Evolutionary conservation across 2,797 vertebrate species (phyloP).

Genomic region (Hippocampus kuda): DNA sequence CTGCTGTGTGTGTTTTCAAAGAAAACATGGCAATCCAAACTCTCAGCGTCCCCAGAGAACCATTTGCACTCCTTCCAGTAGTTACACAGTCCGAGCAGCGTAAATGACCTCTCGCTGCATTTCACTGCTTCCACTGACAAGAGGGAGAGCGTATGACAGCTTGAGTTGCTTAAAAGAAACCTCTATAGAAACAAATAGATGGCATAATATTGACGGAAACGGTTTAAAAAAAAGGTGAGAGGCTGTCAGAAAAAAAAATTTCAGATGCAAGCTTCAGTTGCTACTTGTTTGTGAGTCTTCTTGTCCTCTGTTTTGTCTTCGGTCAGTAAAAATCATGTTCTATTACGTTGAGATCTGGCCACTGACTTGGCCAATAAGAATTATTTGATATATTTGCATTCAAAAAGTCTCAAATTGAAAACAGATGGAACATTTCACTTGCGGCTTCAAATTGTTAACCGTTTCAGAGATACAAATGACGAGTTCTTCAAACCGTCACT

Average conservation of each 20-base stretch:
- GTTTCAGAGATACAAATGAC: no score
- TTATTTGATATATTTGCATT: no score
- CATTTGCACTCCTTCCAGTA: conserved; percentile 21
- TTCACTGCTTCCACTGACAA: conserved; percentile 9
- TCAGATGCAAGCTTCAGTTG: background rate
- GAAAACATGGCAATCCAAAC: conserved; percentile 24
- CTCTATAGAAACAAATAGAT: background rate
- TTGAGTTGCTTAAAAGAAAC: background rate
- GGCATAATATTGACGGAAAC: background rate
- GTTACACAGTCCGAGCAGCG: conserved; percentile 22
- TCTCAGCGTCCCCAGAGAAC: conserved; percentile 20
- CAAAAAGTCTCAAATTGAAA: no score
- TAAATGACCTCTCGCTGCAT: conserved; percentile 23
- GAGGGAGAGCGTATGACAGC: background rate
- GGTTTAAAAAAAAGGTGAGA: background rate
- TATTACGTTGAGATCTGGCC: background rate
- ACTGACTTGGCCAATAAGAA: background rate
- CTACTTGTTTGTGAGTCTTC: background rate
- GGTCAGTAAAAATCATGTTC: background rate
- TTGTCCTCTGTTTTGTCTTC: background rate
- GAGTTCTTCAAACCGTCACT: no score
- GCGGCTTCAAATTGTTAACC: no score
- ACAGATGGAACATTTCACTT: no score
- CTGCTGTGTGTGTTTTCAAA: conserved; percentile 18
- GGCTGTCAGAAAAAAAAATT: background rate